phyloP scores from a whole-genome alignment of 2,797 vertebrate species.

The Gorsachius magnificus region DNA sequence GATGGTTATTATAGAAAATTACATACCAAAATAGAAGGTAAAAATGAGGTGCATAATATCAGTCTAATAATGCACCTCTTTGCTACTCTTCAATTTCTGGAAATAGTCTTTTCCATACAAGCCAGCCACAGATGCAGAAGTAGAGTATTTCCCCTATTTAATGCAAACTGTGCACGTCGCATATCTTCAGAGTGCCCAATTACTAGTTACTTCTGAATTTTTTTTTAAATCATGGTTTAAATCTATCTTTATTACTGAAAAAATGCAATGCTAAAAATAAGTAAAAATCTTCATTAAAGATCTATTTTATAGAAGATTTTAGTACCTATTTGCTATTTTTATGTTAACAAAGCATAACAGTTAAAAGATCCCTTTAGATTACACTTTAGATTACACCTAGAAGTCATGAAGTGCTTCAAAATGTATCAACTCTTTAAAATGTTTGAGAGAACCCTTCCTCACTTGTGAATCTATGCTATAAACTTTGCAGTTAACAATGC shows the following conservation, averaged over 20 bases:
- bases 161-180: background rate
- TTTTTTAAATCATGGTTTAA: background rate
- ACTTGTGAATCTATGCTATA: background rate
- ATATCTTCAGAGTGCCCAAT: background rate
- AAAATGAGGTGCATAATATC: background rate
- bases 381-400: background rate
- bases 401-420: background rate
- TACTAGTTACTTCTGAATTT: background rate
- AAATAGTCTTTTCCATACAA: background rate
- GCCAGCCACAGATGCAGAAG: background rate
- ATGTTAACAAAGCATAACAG: background rate
- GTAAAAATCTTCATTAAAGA: background rate
- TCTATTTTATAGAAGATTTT: background rate
- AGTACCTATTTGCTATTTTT: background rate
- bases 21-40: background rate
- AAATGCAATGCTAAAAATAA: background rate
- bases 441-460: background rate
- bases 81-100: background rate
- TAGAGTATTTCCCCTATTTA: background rate
- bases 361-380: background rate
- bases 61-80: background rate
- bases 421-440: background rate
- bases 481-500: background rate
- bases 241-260: background rate
- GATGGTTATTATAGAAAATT: background rate